phyloP scores from a whole-genome alignment of 1,140 invertebrate species.

The Limonius californicus region DNA sequence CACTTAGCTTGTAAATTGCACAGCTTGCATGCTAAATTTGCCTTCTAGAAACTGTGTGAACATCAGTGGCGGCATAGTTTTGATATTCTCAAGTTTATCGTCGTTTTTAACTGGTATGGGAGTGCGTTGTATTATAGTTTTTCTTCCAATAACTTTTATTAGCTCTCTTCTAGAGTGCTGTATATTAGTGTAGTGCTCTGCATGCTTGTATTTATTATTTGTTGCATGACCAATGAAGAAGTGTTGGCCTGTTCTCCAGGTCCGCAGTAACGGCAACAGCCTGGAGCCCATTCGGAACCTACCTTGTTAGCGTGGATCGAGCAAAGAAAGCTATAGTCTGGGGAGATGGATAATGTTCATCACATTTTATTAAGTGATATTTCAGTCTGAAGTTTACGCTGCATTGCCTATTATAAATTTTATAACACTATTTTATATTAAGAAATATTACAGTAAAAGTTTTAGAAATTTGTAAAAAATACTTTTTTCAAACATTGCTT shows the following conservation, averaged over 20 bases:
- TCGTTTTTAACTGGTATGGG: too few species aligned
- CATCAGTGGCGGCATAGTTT: too few species aligned
- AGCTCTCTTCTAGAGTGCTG: too few species aligned
- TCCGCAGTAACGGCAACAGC: constrained; percentile 82
- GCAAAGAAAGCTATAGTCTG: constrained; percentile 82
- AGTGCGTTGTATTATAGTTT: too few species aligned
- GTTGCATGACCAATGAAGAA: constrained; percentile 38
- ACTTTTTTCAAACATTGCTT: too few species aligned
- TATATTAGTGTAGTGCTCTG: constrained; percentile 16
- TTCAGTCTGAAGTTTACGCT: background rate
- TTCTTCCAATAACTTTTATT: too few species aligned
- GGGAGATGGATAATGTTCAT: constrained; percentile 48
- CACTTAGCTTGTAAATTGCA: too few species aligned
- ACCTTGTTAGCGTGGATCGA: constrained; percentile 83
- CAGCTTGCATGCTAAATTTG: background rate
- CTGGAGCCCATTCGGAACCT: constrained; percentile 84
- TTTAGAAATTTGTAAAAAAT: too few species aligned
- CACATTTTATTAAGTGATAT: background rate
- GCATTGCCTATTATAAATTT: background rate
- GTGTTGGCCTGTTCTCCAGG: constrained; percentile 56
- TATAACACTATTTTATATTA: background rate
- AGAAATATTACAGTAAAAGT: background rate
- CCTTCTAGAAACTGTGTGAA: too few species aligned
- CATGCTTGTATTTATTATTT: constrained; percentile 21
- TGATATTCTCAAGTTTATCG: too few species aligned